Base-by-base conservation (phyloP, 1,140 invertebrate species). In the Saccostrea glomerata region DNA sequence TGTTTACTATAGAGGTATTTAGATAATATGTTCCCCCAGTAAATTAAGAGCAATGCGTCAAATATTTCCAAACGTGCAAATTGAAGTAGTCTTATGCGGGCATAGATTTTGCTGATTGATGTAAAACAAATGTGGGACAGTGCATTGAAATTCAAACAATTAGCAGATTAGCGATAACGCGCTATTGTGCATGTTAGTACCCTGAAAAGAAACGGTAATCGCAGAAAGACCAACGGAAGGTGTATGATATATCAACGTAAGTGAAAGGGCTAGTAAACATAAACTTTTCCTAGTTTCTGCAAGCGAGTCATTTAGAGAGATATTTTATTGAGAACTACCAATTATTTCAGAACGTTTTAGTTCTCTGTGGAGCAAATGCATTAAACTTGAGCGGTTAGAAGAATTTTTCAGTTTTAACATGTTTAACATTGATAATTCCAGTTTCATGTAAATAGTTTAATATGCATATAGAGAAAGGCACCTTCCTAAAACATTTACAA, bases 51-150 rank as follows among this genome's bases (percentile, higher is more conserved):
- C 30, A 30, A 6, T 36, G 70, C 25, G 30, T 15, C 30, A 36
- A 77, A 77, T 13, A 17, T 63, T 20, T n/a, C 17, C 15, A n/a
- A n/a, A 20, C 58, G 17, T 63, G 58, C 58, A 20, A n/a, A 63
- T 63, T 47, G 47, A 63, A 20, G 17, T 63, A 63, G 17, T 63
- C n/a, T 20, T n/a, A 63, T 63, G 15, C 58, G n/a, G 17, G 17
- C 58, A 17, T 20, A 20, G 58, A 20, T 20, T 17, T 20, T 20
- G 15, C 58, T 63, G 58, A 63, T 63, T 63, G 15, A 63, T 63
- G n/a, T 63, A 63, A 20, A 63, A 63, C n/a, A 20, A 63, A 63
- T 63, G n/a, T 63, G 58, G 58, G 58, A 63, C 58, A 63, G 58
- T 63, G 17, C 58, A 63, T 63, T 63, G 58, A 63, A 63, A 20